Conservation (phyloP, 2,888 invertebrate species). For the Psylliodes chrysocephalus region DNA sequence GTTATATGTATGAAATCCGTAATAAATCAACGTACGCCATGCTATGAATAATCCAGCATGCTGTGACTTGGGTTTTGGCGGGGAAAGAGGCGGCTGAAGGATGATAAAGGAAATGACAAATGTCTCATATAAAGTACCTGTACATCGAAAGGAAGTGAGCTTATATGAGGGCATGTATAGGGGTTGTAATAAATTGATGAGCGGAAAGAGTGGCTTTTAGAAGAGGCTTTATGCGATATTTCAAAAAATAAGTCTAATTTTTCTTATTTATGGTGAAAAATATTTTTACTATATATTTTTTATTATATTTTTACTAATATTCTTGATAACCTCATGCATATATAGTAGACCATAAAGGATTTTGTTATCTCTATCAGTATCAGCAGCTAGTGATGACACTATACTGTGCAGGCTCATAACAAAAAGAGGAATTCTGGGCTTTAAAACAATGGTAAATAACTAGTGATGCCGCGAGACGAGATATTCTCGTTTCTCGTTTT, state of each 20-base stretch:
- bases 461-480: too few relatives aligned
- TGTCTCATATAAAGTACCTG: slow-evolving; percentile 13
- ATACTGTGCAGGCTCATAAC: too few relatives aligned
- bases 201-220: slow-evolving; percentile 1
- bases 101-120: slow-evolving; percentile 22
- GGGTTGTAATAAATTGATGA: not conserved
- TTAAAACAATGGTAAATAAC: too few relatives aligned
- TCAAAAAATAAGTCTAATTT: not conserved
- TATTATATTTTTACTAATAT: too few relatives aligned
- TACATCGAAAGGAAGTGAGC: slow-evolving; percentile 15
- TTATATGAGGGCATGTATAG: not conserved
- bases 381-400: too few relatives aligned
- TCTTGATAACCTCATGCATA: too few relatives aligned
- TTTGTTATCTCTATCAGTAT: too few relatives aligned
- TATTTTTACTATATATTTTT: too few relatives aligned
- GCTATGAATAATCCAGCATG: slow-evolving; percentile 12
- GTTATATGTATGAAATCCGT: slow-evolving; percentile 2
- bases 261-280: not conserved
- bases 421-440: too few relatives aligned
- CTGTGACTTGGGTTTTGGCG: slow-evolving; percentile 5
- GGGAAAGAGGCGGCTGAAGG: not conserved
- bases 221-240: not conserved
- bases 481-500: too few relatives aligned
- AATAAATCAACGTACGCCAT: slow-evolving; percentile 4
- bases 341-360: too few relatives aligned